A percentile compares a stretch with the other conserved stretches of the same genome.
Evolutionary conservation across 2,888 invertebrate genomes (phyloP).

Genomic region (Drosophila hamatofila): DNA sequence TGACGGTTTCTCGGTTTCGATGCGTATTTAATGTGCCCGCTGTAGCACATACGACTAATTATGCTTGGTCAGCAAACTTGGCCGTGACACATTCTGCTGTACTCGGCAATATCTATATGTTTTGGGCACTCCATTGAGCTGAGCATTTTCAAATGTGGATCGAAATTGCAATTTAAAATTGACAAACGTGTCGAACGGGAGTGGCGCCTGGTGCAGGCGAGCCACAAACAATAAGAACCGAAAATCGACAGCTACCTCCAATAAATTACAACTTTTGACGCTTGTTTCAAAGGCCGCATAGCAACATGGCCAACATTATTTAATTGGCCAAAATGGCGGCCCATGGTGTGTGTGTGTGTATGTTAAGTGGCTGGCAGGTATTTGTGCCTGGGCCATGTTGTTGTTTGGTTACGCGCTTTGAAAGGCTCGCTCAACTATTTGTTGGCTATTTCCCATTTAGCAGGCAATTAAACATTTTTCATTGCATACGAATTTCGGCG

Average conservation of each 20-base stretch:
- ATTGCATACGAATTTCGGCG: conserved; percentile 66
- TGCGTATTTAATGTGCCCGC: conserved; percentile 61
- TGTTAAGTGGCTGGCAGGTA: conserved; percentile 63
- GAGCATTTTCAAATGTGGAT: conserved; percentile 33
- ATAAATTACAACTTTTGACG: conserved; percentile 74
- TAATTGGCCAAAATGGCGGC: conserved; percentile 53
- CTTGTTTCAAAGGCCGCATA: conserved; percentile 46
- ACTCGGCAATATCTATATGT: conserved; percentile 17
- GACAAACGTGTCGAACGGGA: conserved; percentile 33
- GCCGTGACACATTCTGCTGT: background rate
- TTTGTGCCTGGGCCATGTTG: conserved; percentile 39
- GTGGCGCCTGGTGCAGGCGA: conserved; percentile 12
- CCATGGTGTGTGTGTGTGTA: conserved; percentile 12
- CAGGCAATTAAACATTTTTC: conserved; percentile 79
- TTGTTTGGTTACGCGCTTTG: conserved; percentile 36
- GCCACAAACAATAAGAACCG: conserved; percentile 56
- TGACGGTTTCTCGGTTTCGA: conserved; percentile 37
- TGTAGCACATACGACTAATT: conserved; percentile 51
- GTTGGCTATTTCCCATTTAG: conserved; percentile 72
- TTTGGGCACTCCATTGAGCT: conserved; percentile 8
- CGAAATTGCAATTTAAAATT: conserved; percentile 66
- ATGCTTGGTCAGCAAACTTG: conserved; percentile 49
- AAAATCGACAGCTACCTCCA: conserved; percentile 37
- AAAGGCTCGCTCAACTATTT: conserved; percentile 60
- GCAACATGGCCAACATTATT: conserved; percentile 50